Evolutionary conservation across 1,140 invertebrate species (phyloP), one percentile per base, ranked within the genome.

Genomic region (Cataglyphis hispanica): DNA sequence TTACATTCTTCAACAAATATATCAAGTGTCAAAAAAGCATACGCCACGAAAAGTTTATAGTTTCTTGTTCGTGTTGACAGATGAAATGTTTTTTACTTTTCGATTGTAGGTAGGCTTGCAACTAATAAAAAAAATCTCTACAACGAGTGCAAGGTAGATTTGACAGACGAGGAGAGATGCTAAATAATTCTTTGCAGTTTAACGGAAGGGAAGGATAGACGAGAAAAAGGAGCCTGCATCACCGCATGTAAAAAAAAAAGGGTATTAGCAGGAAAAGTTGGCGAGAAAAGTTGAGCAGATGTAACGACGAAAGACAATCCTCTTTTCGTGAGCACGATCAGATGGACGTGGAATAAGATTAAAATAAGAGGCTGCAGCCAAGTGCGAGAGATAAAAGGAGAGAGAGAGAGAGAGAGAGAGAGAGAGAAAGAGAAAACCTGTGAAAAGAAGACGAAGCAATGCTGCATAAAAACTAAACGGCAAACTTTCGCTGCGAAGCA

Each of bases 321-420:
- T 72, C 64, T 66, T 53, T 72, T 60, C 53, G 78, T 31, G 78
- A 58, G 37, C 34, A 37, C 67, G 67, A 72, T 83, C 78, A 74
- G 53, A 74, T 83, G 61, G 67, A 74, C 67, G 53, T 27, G 53
- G 37, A 69, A 83, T 83, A 83, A 61, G 78, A 83, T 83, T 83
- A 83, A 83, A 60, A 16, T 43, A 37, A 74, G 37, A 5, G 67
- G 13, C 34, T 22, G 27, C 40, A 37, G 43, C 37, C n/a, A 78
- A 67, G 25, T 34, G 25, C 50, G 16, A 50, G n/a, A 50, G 43
- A 46, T 40, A 37, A 34, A 40, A 13, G n/a, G 50, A 11, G 22
- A 64, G n/a, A 64, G n/a, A n/a, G n/a, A 75, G n/a, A 13, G n/a
- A 13, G 46, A 31, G 46, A 16, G n/a, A 63, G n/a, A 63, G n/a